Base-by-base conservation (phyloP, 2,888 invertebrate genomes). In the Aphidoletes aphidimyza region DNA sequence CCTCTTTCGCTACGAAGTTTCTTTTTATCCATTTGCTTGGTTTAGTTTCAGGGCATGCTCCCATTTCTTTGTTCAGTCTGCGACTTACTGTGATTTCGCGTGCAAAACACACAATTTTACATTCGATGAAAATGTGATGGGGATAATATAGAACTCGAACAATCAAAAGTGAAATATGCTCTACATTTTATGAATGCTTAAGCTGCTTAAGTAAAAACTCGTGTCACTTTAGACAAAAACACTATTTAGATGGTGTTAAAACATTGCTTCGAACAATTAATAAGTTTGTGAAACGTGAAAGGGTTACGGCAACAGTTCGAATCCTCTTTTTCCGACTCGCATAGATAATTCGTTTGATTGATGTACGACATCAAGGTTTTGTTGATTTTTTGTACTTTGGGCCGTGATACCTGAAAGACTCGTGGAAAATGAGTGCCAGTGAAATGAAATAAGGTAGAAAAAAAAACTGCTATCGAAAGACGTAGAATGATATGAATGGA, bases 341-440 rank as follows among this genome's bases (percentile, higher is more conserved):
- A 26, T 11, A 69, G 30, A 69, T 69, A 69, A 69, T 69, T 69
- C 30, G 69, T 69, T 30, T 69, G 69, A 69, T 69, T 69, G 69
- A 69, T 69, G 69, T 69, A 14, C 26, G 69, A 69, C 14, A n/a
- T 30, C 14, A 17, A 30, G 34, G 14, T 6, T 6, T 69, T 69
- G 26, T 34, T 30, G 69, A 2, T 30, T 17, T 42, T 30, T 30
- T 19, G 69, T 69, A 17, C 69, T 69, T 34, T 14, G 17, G 14
- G 69, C 0, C 34, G 14, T n/a, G n/a, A n/a, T n/a, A n/a, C n/a
- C n/a, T n/a, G n/a, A n/a, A n/a, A n/a, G n/a, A n/a, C n/a, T n/a
- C n/a, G n/a, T n/a, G n/a, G n/a, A n/a, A n/a, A n/a, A n/a, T n/a
- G 22, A 54, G 39, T 39, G 39, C 11, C 39, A 39, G 39, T 39